phyloP scores from a whole-genome alignment of 2,113 vertebrate genomes.

The Chunga burmeisteri region DNA sequence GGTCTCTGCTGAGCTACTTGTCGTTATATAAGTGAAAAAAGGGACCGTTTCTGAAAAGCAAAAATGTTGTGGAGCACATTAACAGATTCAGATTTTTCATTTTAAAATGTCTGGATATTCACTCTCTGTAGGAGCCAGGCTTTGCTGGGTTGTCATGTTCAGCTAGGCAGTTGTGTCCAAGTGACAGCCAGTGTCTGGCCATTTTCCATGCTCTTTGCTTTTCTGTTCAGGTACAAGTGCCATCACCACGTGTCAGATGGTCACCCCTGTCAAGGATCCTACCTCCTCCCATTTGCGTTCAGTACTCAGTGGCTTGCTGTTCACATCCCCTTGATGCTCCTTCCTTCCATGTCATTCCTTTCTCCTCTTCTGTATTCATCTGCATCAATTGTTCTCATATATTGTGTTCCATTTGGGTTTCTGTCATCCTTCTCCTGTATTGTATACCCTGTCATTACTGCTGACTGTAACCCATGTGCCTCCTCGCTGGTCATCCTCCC shows the following conservation, averaged over 20 bases:
- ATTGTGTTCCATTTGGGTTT: neutral
- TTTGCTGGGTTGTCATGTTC: too few species aligned
- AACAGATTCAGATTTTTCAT: neutral
- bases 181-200: too few species aligned
- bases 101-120: neutral
- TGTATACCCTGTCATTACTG: neutral
- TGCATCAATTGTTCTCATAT: neutral
- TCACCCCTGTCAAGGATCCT: neutral
- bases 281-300: neutral
- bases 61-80: neutral
- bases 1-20: neutral
- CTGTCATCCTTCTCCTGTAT: neutral
- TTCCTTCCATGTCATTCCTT: neutral
- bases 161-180: too few species aligned
- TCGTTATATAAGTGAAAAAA: neutral
- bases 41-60: neutral
- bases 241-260: neutral
- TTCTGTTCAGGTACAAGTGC: neutral
- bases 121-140: too few species aligned
- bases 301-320: neutral
- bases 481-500: neutral
- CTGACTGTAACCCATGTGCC: neutral
- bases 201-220: too few species aligned
- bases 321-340: fast-evolving
- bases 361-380: neutral